Evolutionary conservation across 1,140 invertebrate species (phyloP).

Genomic region (Acromyrmex charruanus): DNA sequence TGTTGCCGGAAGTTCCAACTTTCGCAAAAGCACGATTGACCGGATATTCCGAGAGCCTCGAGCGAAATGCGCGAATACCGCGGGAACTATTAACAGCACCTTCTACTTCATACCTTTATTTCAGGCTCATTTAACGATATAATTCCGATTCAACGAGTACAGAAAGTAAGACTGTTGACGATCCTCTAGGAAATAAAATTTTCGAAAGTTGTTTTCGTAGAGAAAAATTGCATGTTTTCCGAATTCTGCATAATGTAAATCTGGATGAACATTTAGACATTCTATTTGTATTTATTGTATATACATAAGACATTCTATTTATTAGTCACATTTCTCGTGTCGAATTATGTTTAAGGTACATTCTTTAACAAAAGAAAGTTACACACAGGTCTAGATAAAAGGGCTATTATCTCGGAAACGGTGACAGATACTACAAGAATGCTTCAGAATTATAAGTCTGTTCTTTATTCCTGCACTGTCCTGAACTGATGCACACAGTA

Average conservation of each 20-base stretch:
- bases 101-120: background rate
- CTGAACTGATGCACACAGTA: no score
- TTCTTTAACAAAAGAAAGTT: no score
- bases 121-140: constrained; percentile 20
- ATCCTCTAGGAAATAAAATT: background rate
- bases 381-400: no score
- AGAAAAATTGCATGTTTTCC: background rate
- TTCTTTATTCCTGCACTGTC: no score
- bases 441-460: no score
- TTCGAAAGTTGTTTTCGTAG: background rate
- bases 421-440: no score
- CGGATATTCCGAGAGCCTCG: constrained; percentile 56
- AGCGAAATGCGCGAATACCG: constrained; percentile 31
- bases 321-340: constrained; percentile 17
- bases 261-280: background rate
- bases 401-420: no score
- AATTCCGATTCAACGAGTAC: background rate
- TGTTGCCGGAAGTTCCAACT: constrained; percentile 67
- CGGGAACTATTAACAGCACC: constrained; percentile 47
- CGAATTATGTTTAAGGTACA: background rate
- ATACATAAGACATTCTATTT: background rate
- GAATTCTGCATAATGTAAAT: background rate
- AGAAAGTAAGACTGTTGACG: background rate
- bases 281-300: background rate
- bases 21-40: constrained; percentile 65